Base-by-base conservation (phyloP, 64 coral and sea anemone genomes). In the Pachyseris speciosa region DNA sequence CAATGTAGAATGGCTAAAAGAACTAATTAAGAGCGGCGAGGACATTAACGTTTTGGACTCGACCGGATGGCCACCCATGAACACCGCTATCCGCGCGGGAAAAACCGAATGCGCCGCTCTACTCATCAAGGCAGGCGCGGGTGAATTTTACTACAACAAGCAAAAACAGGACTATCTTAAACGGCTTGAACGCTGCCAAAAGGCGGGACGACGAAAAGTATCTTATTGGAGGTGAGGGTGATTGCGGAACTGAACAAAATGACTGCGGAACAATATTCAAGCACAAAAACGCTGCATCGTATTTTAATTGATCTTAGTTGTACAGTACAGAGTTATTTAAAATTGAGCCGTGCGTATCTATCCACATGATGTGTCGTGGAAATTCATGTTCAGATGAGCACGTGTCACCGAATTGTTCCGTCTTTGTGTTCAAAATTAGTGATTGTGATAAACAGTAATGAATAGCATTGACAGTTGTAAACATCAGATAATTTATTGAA, bases 131-230 rank as follows among this genome's bases (percentile, higher is more conserved):
- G 87, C 94, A 42, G 95, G 92, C 5, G 95, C 92, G 39, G 95
- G 95, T 19, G 95, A 98, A 34, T 94, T 98, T 87, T 98, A 93
- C 31, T 96, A 85, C 37, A 68, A 78, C 19, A 92, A 87, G 61
- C 95, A 96, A 71, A 96, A 96, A 50, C 91, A 92, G 32, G 86
- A 96, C 37, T 96, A 96, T 38, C 69, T 93, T 37, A 92, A 80
- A 36, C 74, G 95, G 29, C 32, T 93, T 16, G 72, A 96, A 60
- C 84, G 49, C 42, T 93, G 69, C 17, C 92, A 72, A 53, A 71
- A 55, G 22, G 80, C 27, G 4, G 58, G 58, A 20, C 22, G 78
- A 39, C 47, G 95, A 28, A 92, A 51, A 53, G 68, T 58, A 47
- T 98, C 95, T 24, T 92, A 98, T 31, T 98, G 95, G 95, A 94